Percentiles rank a stretch among this genome's conserved stretches.
Evolutionary conservation across 2,113 vertebrate genomes (phyloP).

Genomic region (Hyla sarda): DNA sequence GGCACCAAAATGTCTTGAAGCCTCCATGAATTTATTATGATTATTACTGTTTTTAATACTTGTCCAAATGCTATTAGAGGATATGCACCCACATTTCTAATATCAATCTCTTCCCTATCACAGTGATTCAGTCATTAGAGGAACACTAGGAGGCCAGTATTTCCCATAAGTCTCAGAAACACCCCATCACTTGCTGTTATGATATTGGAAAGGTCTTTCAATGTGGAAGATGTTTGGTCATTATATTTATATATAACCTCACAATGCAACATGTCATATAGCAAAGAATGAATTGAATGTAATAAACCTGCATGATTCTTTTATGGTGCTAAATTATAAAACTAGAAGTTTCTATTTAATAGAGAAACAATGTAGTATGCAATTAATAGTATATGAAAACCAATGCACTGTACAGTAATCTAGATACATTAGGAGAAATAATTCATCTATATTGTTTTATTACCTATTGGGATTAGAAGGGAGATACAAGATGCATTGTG

Average conservation of each 20-base stretch:
- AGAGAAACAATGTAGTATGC: not conserved
- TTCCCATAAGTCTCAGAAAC: not conserved
- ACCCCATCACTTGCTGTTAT: not conserved
- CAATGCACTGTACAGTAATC: not conserved
- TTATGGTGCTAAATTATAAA: not conserved
- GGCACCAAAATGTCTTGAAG: slow-evolving; percentile 32
- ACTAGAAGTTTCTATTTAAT: not conserved
- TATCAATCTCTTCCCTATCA: not conserved
- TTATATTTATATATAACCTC: not conserved
- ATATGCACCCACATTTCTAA: slow-evolving; percentile 10
- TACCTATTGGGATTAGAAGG: too few relatives aligned
- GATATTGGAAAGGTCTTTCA: not conserved
- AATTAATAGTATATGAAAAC: not conserved
- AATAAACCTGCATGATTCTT: not conserved
- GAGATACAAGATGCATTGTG: too few relatives aligned
- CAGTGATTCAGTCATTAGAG: not conserved
- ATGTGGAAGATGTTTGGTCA: not conserved
- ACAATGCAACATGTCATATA: not conserved
- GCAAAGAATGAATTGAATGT: not conserved
- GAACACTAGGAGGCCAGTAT: not conserved
- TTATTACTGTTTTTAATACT: slow-evolving; percentile 11
- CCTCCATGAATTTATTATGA: slow-evolving; percentile 30
- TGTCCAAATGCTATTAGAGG: not conserved
- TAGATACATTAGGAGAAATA: not conserved
- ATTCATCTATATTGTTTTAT: too few relatives aligned